Base-by-base conservation (phyloP, 2,113 vertebrate genomes). In the Desmodus rotundus region DNA sequence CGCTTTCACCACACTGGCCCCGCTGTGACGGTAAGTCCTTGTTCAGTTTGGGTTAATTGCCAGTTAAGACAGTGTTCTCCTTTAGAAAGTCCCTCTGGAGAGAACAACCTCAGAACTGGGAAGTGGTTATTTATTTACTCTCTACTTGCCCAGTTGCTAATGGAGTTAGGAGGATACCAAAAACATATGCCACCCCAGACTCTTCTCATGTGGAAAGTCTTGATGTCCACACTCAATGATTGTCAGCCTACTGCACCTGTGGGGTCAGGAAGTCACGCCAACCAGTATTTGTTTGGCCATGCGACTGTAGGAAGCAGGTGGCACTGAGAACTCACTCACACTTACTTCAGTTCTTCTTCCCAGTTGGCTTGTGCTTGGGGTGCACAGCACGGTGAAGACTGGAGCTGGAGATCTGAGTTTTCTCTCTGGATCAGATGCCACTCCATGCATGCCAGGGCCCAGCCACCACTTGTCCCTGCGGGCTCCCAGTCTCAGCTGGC, bases 71-170 rank as follows among this genome's bases (percentile, higher is more conserved):
- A 94, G 43, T 9, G 24, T 84, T 87, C 54, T 65, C 38, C 15
- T 89, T 84, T 85, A 36, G 56, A 78, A 83, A 86, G 41, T 43
- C 13, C 74, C 87, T 73, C 17, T 16, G 17, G 70, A 45, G 91
- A 89, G 47, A 83, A 43, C 36, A 67, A 84, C n/a, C 45, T 85
- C 96, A 74, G 93, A 97, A 80, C 92, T 95, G 91, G 93, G 97
- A 98, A 97, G 91, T 92, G 87, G 36, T 83, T 98, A 90, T 97
- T 76, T 87, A 43, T 96, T 94, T 8, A 1, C 61, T 96, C 43
- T 83, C 36, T 33, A 73, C 87, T 97, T 91, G 67, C 84, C 96
- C 96, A 89, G 56, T 92, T 97, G 67, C 89, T 97, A 87, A 93
- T 58, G 65, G 95, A 82, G 83, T 91, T 91, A 92, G 72, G 56